Base-by-base conservation (phyloP, 2,113 vertebrate genomes). In the Camelus dromedarius region DNA sequence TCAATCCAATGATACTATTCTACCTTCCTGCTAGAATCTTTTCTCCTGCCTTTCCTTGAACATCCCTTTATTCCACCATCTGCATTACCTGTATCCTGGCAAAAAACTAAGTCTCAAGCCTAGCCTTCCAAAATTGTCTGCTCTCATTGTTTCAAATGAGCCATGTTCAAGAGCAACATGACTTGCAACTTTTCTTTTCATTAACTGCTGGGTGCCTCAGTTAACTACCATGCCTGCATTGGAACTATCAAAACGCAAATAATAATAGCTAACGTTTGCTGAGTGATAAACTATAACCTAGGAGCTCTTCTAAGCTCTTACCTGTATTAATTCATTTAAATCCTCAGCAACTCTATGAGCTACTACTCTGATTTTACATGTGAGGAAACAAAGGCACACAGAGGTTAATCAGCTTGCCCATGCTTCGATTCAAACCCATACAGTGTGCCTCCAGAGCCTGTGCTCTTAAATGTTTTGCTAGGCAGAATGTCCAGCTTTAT, bases 201-300 rank as follows among this genome's bases (percentile, higher is more conserved):
- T 42, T 58, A 91, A 26, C 22, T 70, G 26, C 60, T 87, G 35
- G 28, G 46, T 7, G 70, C 30, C 30, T 81, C 46, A 86, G 30
- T 72, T 50, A 96, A 93, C n/a, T 73, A 82, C 46, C 19, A 42
- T 46, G 15, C 56, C n/a, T 73, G 3, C 18, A 84, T 0, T 89
- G 38, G 3, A 75, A 69, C 24, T 60, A 72, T 30, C 38, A 73
- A 92, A 84, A 96, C 38, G 50, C 14, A 94, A 95, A 83, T 48
- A 35, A 69, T 42, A 94, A 79, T 9, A 76, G 70, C 20, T 89
- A 89, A 91, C 15, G 76, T 35, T 52, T 73, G 24, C 19, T 56
- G 58, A 76, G 10, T 48, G 20, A 46, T 86, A 80, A 73, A 88
- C 58, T 72, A 66, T 46, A 86, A 80, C 8, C 38, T 28, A 93